Conservation (phyloP, 2,888 invertebrate species). For the Seira ritae region DNA sequence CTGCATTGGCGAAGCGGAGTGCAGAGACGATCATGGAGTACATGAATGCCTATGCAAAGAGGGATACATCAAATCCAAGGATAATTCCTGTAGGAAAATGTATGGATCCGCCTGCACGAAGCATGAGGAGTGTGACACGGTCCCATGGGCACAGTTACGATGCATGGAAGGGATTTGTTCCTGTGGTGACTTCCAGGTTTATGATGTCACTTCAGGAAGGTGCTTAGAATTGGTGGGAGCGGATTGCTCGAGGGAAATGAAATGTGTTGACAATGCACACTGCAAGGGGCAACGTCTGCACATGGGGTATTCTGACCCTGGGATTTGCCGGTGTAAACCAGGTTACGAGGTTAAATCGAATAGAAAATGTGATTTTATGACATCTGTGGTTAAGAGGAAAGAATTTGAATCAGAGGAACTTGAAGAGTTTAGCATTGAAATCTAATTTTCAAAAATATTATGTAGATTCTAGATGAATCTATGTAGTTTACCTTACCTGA, state of each 20-base stretch:
- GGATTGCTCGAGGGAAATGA: not conserved
- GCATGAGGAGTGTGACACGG: too few species aligned
- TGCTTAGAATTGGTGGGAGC: constrained; percentile 43
- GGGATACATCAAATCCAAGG: constrained; percentile 33
- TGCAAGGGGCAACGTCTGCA: constrained; percentile 21
- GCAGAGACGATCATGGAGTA: constrained; percentile 22
- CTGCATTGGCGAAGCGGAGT: constrained; percentile 28
- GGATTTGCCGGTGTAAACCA: constrained; percentile 13
- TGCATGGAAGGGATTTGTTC: constrained; percentile 40
- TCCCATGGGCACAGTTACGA: not conserved
- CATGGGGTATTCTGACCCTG: not conserved
- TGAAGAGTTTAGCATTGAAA: too few species aligned
- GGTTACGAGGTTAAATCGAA: not conserved
- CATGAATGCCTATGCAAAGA: constrained; percentile 33
- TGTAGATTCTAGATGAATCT: too few species aligned
- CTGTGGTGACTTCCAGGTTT: constrained; percentile 34
- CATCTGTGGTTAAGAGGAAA: too few species aligned
- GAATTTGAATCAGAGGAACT: too few species aligned
- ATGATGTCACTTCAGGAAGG: constrained; percentile 1
- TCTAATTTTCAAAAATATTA: too few species aligned
- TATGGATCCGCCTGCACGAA: constrained; percentile 32
- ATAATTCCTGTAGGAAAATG: constrained; percentile 5
- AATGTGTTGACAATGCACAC: constrained; percentile 31
- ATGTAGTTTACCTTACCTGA: too few species aligned
- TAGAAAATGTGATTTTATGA: not conserved